Evolutionary conservation across 2,888 invertebrate species (phyloP), one percentile per base, ranked within the genome.

Genomic region (Melitaea athalia): DNA sequence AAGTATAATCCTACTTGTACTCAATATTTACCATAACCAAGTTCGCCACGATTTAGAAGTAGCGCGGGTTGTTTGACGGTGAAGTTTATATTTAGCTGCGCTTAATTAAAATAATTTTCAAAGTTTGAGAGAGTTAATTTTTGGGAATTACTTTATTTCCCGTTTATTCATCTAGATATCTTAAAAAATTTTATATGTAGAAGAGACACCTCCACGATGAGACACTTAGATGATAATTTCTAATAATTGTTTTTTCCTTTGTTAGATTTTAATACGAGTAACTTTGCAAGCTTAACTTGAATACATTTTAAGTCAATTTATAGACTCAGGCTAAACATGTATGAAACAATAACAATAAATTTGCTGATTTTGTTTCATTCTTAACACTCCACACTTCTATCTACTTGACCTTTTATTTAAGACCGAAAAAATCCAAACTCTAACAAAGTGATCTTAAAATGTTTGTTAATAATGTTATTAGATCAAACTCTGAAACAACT

Each of bases 21-120:
- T 52, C 0, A 24, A 52, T 52, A 52, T 52, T 55, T 55, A 33
- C 33, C 14, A 31, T 55, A 33, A 55, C 33, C 31, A 55, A 3
- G 6, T 55, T 55, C 17, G 15, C n/a, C n/a, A 52, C 24, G 31
- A 52, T 52, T 59, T 12, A 15, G 59, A 6, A 42, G 14, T 59
- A n/a, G 7, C 38, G n/a, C 38, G 15, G 53, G 61, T 47, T 57
- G 57, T 17, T 49, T 53, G 11, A 47, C 38, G 61, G 49, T 47
- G 17, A 38, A 63, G 59, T 63, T 59, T 57, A 31, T 59, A 17
- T 61, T 15, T 24, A 24, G 24, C 52, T 24, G 11, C 24, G 24
- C 52, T 52, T 52, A 31, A 31, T 52, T 52, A 52, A 4, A 52
- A 24, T 52, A 52, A 52, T 52, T 17, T 52, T 52, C 52, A 1